Base-by-base conservation (phyloP, 2,113 vertebrate species). In the Heloderma charlesbogerti region DNA sequence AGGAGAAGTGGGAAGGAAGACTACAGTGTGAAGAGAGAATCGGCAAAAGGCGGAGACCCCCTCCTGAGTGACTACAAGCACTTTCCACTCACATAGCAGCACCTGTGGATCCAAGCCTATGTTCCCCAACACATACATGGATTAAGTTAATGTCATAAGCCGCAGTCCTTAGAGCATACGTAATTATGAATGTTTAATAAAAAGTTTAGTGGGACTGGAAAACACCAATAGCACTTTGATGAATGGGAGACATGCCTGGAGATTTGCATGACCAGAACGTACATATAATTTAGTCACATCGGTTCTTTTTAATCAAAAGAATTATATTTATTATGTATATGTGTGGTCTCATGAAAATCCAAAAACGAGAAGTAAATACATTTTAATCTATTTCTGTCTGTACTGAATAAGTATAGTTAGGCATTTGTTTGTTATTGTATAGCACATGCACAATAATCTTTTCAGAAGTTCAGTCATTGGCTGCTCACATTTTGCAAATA, bases 371-470 rank as follows among this genome's bases (percentile, higher is more conserved):
- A 94, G 92, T 96, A 96, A 96, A 96, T 96, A 93, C 93, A 95
- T 74, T 94, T 94, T 95, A 88, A 91, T 96, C 96, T 95, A 96
- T 95, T 97, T 95, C 94, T 95, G 93, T 90, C 94, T 96, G 88
- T 95, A 96, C 92, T 89, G 86, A 40, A 80, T 97, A 95, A 97
- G 92, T 95, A 94, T 95, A 96, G 88, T 86, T 93, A 96, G 92
- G 94, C 95, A 96, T 92, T 79, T 89, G 48, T 82, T 89, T 78
- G 60, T 92, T 95, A 94, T 95, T 95, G 91, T 94, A 96, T 88
- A 94, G 89, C 91, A 89, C 97, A 97, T 97, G 96, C 97, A 97
- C 94, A 91, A 93, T 93, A 93, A 97, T 95, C 93, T 95, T 89
- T 91, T 93, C 77, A 86, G 89, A 92, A 81, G 90, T 94, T 97